Evolutionary conservation across 2,888 invertebrate species (phyloP).

Genomic region (Drosophila picticornis): DNA sequence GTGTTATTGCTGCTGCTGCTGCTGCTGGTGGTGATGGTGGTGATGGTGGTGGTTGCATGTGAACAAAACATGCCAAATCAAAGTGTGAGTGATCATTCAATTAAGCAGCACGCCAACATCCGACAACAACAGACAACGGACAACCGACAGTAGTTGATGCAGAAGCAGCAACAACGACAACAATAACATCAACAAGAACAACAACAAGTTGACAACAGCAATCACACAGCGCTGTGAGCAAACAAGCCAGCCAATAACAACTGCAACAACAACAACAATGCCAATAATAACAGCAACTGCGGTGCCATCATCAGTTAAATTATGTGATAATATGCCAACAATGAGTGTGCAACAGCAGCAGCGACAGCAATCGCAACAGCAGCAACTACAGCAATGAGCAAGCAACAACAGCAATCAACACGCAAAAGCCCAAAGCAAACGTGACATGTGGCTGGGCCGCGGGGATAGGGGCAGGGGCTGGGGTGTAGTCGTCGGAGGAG

Average conservation of each 20-base stretch:
- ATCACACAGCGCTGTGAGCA: constrained; percentile 57
- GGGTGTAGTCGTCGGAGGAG: neutral
- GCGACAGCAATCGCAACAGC: constrained; percentile 34
- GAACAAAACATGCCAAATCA: constrained; percentile 76
- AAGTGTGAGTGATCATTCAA: constrained; percentile 81
- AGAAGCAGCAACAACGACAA: constrained; percentile 25
- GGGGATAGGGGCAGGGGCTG: neutral
- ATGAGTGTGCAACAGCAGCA: constrained; percentile 78
- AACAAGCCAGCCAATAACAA: constrained; percentile 46
- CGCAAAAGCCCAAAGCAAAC: constrained; percentile 79
- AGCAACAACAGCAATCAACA: constrained; percentile 69
- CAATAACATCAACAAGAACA: constrained; percentile 46
- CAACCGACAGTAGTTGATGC: constrained; percentile 17
- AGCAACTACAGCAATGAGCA: constrained; percentile 46
- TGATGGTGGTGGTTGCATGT: constrained; percentile 59
- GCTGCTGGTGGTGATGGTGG: constrained; percentile 1
- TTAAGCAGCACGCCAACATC: constrained; percentile 80
- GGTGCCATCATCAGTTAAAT: constrained; percentile 81
- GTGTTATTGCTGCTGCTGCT: constrained; percentile 28
- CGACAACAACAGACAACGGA: constrained; percentile 29
- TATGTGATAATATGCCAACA: constrained; percentile 82
- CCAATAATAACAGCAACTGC: constrained; percentile 37
- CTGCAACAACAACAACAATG: constrained; percentile 30
- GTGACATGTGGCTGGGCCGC: constrained; percentile 52
- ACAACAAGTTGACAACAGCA: constrained; percentile 48